Conservation (phyloP, 2,888 invertebrate genomes). For the Coremacera marginata region DNA sequence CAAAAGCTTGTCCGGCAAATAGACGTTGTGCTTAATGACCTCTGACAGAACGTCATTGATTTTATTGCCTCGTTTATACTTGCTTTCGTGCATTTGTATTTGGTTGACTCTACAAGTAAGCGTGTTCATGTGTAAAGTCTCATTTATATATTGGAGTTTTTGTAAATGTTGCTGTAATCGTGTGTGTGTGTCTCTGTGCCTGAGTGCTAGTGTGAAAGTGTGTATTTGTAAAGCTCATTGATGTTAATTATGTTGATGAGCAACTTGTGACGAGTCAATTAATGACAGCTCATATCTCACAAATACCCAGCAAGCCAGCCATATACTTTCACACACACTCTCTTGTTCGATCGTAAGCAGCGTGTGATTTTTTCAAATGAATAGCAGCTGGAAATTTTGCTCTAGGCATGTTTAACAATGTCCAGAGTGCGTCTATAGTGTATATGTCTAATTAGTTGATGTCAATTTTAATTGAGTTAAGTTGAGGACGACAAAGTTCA, state of each 20-base stretch:
- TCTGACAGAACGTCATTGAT: conserved; percentile 54
- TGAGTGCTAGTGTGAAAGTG: background rate
- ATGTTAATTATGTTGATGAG: conserved; percentile 32
- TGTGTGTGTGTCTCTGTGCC: conserved; percentile 33
- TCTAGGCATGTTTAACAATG: background rate
- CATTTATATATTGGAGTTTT: background rate
- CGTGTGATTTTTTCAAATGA: conserved; percentile 38
- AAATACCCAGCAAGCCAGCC: conserved; percentile 4
- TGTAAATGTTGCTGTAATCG: conserved; percentile 19
- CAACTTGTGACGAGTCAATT: conserved; percentile 53
- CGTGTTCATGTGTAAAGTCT: no score
- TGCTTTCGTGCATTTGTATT: conserved; percentile 34
- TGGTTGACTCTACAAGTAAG: background rate
- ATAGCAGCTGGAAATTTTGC: conserved; percentile 44
- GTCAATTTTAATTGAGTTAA: conserved; percentile 13
- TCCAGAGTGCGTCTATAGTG: background rate
- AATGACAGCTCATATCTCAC: conserved; percentile 54
- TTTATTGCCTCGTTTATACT: conserved; percentile 51
- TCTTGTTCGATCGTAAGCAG: conserved; percentile 1
- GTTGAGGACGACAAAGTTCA: background rate
- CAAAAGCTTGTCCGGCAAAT: background rate
- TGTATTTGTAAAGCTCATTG: conserved; percentile 21
- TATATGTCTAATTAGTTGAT: conserved; percentile 16
- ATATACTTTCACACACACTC: conserved; percentile 30
- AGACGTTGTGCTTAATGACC: conserved; percentile 53